Conservation (phyloP, 2,888 invertebrate genomes). For the Andrena trimmerana region DNA sequence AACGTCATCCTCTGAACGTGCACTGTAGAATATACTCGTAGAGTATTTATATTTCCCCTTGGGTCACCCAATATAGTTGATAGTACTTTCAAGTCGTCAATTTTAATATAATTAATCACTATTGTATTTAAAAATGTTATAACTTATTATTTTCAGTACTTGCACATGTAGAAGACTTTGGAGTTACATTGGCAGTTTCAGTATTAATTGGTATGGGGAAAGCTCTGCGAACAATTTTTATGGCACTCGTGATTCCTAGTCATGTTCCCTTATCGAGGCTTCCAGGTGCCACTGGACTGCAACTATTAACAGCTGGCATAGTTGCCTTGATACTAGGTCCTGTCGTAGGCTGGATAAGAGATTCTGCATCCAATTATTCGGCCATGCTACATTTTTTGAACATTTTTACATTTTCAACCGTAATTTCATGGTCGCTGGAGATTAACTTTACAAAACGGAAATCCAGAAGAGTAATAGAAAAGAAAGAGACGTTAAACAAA, state of each 20-base stretch:
- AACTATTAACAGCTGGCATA: slow-evolving; percentile 89
- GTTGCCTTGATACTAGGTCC: slow-evolving; percentile 89
- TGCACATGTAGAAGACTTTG: slow-evolving; percentile 87
- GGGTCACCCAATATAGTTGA: too few relatives aligned
- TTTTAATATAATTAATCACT: not conserved
- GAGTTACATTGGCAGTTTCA: slow-evolving; percentile 87
- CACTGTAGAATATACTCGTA: too few relatives aligned
- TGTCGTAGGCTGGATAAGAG: slow-evolving; percentile 89
- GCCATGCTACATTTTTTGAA: slow-evolving; percentile 89
- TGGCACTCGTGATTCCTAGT: slow-evolving; percentile 90
- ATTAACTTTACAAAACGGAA: slow-evolving; percentile 79
- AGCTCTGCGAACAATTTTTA: slow-evolving; percentile 90
- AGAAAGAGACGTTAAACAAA: not conserved
- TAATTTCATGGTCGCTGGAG: slow-evolving; percentile 88
- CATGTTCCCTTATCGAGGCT: slow-evolving; percentile 90
- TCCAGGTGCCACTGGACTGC: slow-evolving; percentile 90
- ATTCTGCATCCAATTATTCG: slow-evolving; percentile 87
- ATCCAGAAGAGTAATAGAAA: not conserved
- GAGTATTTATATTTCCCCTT: too few relatives aligned
- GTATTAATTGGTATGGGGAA: slow-evolving; percentile 90
- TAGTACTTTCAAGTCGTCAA: too few relatives aligned
- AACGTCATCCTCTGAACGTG: too few relatives aligned
- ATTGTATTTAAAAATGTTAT: not conserved
- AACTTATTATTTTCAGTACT: slow-evolving; percentile 85
- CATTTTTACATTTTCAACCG: slow-evolving; percentile 88